These are phyloP conservation scores for Tipula unca DNA, from an alignment of 2,888 invertebrate genomes.

Conservation along the genomic window DNA sequence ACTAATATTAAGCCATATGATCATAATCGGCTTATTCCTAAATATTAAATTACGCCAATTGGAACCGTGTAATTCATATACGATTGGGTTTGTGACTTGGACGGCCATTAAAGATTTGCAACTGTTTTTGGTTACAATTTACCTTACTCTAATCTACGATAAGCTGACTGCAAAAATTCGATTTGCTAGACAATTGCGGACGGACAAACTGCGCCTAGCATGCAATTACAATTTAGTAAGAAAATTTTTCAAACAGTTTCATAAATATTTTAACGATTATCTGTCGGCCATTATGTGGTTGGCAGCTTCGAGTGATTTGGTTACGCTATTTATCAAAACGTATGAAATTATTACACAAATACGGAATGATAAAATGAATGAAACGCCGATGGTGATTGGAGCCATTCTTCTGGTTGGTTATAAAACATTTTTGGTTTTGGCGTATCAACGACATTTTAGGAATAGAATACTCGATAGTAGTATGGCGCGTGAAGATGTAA, in stretches of 20 bases:
- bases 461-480: not conserved
- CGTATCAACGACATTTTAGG: not conserved
- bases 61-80: too few species aligned
- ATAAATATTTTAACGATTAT: not conserved
- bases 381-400: not conserved
- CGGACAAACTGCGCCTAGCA: not conserved
- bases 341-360: not conserved
- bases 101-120: not conserved
- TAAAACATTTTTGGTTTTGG: not conserved
- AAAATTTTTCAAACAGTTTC: not conserved
- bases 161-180: not conserved
- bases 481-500: not conserved
- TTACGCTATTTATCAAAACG: not conserved
- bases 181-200: not conserved
- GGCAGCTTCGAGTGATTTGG: not conserved
- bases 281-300: not conserved
- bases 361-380: not conserved
- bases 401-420: not conserved
- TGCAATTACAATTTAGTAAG: not conserved
- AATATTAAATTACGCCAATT: too few species aligned
- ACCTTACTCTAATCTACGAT: not conserved
- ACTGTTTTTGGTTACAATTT: not conserved
- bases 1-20: too few species aligned
- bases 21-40: too few species aligned
- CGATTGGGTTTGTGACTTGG: too few species aligned